Conservation (phyloP, 2,113 vertebrate species). For the Apteryx owenii region DNA sequence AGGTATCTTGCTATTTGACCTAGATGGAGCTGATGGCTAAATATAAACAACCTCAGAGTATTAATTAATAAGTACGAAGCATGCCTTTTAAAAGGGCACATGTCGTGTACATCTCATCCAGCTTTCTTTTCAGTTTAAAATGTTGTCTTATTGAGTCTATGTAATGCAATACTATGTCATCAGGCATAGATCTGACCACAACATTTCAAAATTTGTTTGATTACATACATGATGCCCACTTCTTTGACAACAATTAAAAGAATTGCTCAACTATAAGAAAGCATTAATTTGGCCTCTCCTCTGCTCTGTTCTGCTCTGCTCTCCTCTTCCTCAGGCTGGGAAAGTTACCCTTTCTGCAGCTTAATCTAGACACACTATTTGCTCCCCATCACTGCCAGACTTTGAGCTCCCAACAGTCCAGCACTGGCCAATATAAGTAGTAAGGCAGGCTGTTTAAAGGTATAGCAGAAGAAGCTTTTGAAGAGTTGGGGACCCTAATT, state of each 20-base stretch:
- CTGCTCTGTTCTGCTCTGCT: background rate
- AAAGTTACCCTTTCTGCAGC: background rate
- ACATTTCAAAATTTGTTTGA: slow-evolving; percentile 12
- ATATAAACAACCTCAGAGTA: slow-evolving; percentile 59
- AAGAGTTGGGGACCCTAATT: background rate
- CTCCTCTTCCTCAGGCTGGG: background rate
- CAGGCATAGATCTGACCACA: slow-evolving; percentile 15
- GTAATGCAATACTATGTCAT: background rate
- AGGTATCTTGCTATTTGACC: slow-evolving; percentile 37
- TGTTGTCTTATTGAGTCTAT: background rate
- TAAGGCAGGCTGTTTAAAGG: background rate
- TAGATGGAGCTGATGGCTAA: slow-evolving; percentile 63
- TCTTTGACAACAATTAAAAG: background rate
- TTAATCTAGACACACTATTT: background rate
- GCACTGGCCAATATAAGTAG: background rate
- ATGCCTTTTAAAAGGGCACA: slow-evolving; percentile 42
- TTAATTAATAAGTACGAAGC: slow-evolving; percentile 63
- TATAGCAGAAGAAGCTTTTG: background rate
- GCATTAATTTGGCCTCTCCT: background rate
- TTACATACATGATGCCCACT: background rate
- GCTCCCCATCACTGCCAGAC: background rate
- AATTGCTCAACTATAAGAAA: background rate
- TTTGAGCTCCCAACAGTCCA: background rate
- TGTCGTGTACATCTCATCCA: background rate
- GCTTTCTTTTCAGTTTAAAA: background rate